Evolutionary conservation across 2,888 invertebrate genomes (phyloP), one percentile per base, ranked within the genome.

Genomic region (Pseudococcus viburni): DNA sequence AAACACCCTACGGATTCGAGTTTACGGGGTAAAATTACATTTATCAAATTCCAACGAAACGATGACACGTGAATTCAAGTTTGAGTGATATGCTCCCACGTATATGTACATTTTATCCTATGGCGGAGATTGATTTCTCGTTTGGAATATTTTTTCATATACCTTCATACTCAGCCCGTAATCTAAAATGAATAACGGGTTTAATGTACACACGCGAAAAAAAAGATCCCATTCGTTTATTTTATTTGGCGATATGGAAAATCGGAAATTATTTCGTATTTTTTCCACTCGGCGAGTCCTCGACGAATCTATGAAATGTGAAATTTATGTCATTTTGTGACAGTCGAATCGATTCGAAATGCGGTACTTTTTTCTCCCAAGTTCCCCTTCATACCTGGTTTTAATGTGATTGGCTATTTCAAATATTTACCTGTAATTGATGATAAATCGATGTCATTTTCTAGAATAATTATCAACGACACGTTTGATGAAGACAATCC

Each of bases 401-500:
- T 33, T 33, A 64, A 64, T 73, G 33, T 12, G 73, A 73, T 73
- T 73, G 73, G 17, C 73, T 39, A 73, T 46, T 83, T 83, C 46
- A 48, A 77, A 48, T 48, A 88, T 26, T 51, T 88, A 88, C 88
- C 88, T 26, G 88, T 88, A 83, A 88, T 80, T 15, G 88, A 88
- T 39, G 83, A 83, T 88, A 88, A 83, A 83, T 88, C 88, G n/a
- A 88, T 80, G 55, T 42, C 80, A 22, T 88, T 88, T 80, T 88
- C 83, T 39, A 88, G 51, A 42, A 88, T 83, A 55, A 83, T 55
- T 77, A 88, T 88, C 19, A 88, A n/a, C 77, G 42, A 88, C n/a
- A 88, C 5, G 88, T 88, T n/a, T 26, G 88, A 80, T 51, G 55
- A 51, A n/a, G n/a, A 80, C 88, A 88, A 83, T 88, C 83, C n/a